Base-by-base conservation (phyloP, 2,797 vertebrate species). In the Amblyopsis hoosieri region DNA sequence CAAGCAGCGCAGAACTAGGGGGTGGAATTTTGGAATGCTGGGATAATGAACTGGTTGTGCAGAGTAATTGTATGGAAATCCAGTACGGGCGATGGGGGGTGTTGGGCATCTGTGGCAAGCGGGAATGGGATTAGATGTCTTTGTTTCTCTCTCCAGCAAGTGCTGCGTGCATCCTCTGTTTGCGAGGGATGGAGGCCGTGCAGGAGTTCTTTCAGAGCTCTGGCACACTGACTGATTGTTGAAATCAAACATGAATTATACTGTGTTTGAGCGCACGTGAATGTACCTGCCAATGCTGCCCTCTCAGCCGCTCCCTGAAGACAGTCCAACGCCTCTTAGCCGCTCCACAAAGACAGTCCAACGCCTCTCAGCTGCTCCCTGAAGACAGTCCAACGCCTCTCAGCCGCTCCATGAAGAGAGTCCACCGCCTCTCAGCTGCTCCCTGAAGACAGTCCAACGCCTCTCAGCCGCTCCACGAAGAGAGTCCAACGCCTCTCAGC, bases 181-280 rank as follows among this genome's bases (percentile, higher is more conserved):
- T 78, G 69, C 76, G 78, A 62, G 57, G 71, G 47, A 62, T 68
- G 66, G 60, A 65, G 58, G 82, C 77, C 49, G n/a, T 69, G 56
- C 42, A 45, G 49, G 49, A 64, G 76, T 72, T 82, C 70, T 76
- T 73, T 84, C 64, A 72, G 75, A 76, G 72, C 62, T 70, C 75
- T 67, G 73, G 74, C 74, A 77, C 60, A 67, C 52, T 60, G 74
- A 76, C 80, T 83, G 74, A 84, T 76, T 86, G 42, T 81, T 69
- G 70, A 81, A 70, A 92, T 90, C 78, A 89, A 86, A 84, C 80
- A 71, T 78, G 81, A 86, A 91, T 90, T 91, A 85, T 77, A 12
- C 4, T 48, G 1, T 48, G 10, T 74, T 54, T 70, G 79, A 29
- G 23, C 3, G 74, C 82, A 88, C 92, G 87, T 87, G 80, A 86